A percentile compares a stretch with the other conserved stretches of the same genome.
Conservation (phyloP, 2,797 vertebrate genomes). For the Syngnathus acus region DNA sequence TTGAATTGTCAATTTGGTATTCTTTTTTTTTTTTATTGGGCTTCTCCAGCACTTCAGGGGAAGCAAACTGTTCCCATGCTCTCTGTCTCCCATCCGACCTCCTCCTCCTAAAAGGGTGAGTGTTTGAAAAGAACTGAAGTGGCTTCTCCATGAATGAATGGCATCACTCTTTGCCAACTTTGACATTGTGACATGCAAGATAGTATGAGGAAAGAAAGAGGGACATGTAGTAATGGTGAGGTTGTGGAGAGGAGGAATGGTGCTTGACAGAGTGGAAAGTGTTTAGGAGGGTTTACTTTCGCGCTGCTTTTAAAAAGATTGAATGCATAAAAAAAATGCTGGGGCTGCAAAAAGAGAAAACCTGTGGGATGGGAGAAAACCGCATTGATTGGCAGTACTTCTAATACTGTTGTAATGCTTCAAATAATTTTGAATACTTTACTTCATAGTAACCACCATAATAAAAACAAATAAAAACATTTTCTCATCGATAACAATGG, state of each 20-base stretch:
- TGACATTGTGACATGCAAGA: conserved; percentile 22
- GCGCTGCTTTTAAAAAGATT: conserved; percentile 45
- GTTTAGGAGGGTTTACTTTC: conserved; percentile 22
- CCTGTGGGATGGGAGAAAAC: conserved; percentile 11
- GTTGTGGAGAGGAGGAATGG: conserved; percentile 23
- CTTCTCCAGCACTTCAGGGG: not conserved
- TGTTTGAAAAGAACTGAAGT: conserved; percentile 45
- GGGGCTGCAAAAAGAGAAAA: conserved; percentile 9
- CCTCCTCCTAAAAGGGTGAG: conserved; percentile 25
- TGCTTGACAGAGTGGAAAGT: conserved; percentile 30
- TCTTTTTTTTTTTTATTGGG: not conserved
- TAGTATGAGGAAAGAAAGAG: conserved; percentile 6
- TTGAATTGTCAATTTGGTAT: not conserved
- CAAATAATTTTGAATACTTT: not conserved
- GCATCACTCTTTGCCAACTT: conserved; percentile 22
- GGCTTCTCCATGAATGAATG: conserved; percentile 39
- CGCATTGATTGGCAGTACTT: not conserved
- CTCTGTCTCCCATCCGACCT: conserved; percentile 21
- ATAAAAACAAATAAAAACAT: not conserved
- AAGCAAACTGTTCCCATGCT: conserved; percentile 45
- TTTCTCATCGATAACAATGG: too few relatives aligned
- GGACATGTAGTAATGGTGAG: conserved; percentile 23
- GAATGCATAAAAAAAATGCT: conserved; percentile 16
- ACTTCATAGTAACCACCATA: not conserved
- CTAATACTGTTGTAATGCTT: not conserved